Evolutionary conservation across 2,888 invertebrate genomes (phyloP).

Genomic region (Oxyteleia sp.): DNA sequence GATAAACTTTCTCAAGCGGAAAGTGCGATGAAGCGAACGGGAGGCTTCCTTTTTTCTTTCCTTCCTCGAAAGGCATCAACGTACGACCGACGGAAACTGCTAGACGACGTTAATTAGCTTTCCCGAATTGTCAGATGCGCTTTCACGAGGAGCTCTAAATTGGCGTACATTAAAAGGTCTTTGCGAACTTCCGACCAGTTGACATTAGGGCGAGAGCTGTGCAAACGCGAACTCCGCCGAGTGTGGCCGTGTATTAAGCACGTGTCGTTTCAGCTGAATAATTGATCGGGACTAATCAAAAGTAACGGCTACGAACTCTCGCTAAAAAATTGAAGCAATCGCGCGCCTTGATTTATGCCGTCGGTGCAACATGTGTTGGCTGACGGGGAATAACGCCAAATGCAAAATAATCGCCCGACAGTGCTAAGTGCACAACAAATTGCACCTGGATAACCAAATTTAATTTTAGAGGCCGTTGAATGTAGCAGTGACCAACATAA

Average conservation of each 20-base stretch:
- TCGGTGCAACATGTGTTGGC: constrained; percentile 23
- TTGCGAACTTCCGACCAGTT: constrained; percentile 10
- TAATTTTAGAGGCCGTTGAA: not conserved
- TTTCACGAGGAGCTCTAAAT: constrained; percentile 7
- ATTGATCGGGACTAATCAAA: constrained; percentile 27
- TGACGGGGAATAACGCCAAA: constrained; percentile 5
- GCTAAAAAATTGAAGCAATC: constrained; percentile 6
- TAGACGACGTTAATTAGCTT: constrained; percentile 14
- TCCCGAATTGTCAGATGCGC: not conserved
- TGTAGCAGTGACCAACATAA: not conserved
- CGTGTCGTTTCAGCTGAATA: constrained; percentile 33
- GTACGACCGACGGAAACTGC: not conserved
- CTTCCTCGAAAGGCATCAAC: too few relatives aligned
- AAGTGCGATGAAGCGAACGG: not conserved
- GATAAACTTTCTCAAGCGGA: not conserved
- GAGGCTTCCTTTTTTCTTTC: not conserved
- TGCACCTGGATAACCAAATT: not conserved
- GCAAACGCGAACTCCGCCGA: constrained; percentile 6
- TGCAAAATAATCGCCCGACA: not conserved
- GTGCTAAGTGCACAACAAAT: not conserved
- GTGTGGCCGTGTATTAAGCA: constrained; percentile 21
- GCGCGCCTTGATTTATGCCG: not conserved
- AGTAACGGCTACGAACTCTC: not conserved
- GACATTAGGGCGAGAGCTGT: constrained; percentile 9
- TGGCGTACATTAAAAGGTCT: not conserved